Evolutionary conservation across 1,140 invertebrate species (phyloP), one percentile per base, ranked within the genome.

Genomic region (Drosophila sturtevanti): DNA sequence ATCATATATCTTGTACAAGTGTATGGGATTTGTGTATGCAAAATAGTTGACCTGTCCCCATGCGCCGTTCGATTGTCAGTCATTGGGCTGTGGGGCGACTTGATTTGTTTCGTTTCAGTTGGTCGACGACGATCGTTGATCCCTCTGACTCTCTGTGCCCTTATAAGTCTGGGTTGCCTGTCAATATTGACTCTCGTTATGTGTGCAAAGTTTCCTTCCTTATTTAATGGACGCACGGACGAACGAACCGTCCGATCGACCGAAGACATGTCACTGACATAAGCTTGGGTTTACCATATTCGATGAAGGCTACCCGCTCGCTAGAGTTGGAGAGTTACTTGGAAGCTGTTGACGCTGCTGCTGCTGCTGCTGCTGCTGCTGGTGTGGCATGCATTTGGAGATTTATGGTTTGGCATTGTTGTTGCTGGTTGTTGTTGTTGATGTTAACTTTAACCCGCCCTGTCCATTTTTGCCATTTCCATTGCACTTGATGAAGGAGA

Each of bases 41-140:
- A 90, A 90, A 90, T 90, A 90, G 87, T 90, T 90, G 87, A 90
- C 87, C 87, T 87, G 87, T 90, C 87, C 82, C 82, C 73, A 82
- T 79, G 75, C 75, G 76, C 79, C 79, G 66, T 87, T 82, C 82
- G 81, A 89, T 87, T 87, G 82, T 90, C 81, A 90, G 81, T 89
- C 85, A 85, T 80, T 89, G 85, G 85, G 78, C 71, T 78, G 85
- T 73, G 79, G 64, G 61, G 78, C 72, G 68, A 86, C 87, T 90
- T 90, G 87, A 90, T 89, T 89, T 89, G 84, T 89, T 89, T 89
- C 84, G 84, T 89, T 89, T 89, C 84, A 89, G 84, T 89, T 89
- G 79, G 84, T 69, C 84, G 73, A 61, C 37, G 63, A 67, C 68
- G 64, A 35, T 69, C 64, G 41, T 14, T 34, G 58, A 58, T 68